Percentiles rank a stretch among this genome's conserved stretches.
phyloP scores from a whole-genome alignment of 2,113 vertebrate genomes.

The Danionella cerebrum region DNA sequence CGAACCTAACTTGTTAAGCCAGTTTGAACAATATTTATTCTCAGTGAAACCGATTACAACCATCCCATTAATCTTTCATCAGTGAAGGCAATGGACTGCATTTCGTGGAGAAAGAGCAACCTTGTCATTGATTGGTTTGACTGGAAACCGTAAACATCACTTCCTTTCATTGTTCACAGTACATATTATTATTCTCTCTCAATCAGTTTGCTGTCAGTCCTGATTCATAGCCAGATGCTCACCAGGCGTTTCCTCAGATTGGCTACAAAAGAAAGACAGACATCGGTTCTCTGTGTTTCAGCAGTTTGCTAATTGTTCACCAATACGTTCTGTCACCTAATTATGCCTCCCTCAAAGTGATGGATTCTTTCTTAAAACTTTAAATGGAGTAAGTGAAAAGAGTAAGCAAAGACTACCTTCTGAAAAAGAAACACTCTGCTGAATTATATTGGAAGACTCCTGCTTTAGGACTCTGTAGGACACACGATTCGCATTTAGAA shows the following conservation, averaged over 20 bases:
- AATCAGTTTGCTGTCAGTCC: conserved; percentile 17
- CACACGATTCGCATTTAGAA: background rate
- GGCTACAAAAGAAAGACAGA: background rate
- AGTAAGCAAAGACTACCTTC: background rate
- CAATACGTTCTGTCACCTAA: conserved; percentile 35
- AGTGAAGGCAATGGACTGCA: background rate
- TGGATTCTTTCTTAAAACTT: conserved; percentile 14
- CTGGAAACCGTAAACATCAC: background rate
- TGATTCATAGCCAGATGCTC: conserved; percentile 31
- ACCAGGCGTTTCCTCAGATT: conserved; percentile 28
- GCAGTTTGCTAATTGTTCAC: conserved; percentile 25
- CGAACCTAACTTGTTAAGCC: background rate
- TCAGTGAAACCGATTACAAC: background rate
- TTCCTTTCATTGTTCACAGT: background rate
- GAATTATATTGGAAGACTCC: background rate
- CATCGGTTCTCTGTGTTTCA: conserved; percentile 25
- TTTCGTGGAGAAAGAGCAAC: background rate
- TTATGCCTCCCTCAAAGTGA: conserved; percentile 28
- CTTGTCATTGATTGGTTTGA: background rate
- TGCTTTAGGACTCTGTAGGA: background rate
- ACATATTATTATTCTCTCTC: background rate
- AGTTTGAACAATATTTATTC: background rate
- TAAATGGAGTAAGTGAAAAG: background rate
- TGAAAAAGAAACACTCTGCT: background rate
- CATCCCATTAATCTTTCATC: background rate